Evolutionary conservation across 1,140 invertebrate genomes (phyloP).

Genomic region (Halictus rubicundus): DNA sequence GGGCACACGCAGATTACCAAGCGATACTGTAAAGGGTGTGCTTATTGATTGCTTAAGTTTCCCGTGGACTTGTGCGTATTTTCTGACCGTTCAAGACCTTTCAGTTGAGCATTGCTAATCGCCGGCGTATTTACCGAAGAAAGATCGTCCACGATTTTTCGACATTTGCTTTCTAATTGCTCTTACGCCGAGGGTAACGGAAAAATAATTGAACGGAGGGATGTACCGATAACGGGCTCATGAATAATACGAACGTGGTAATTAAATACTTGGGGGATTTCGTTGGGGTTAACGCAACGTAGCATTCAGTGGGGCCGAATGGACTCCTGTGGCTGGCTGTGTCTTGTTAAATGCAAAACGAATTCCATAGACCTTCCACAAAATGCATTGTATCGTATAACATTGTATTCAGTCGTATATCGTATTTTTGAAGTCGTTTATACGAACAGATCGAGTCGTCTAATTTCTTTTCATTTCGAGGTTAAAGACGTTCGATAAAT

Average conservation of each 20-base stretch:
- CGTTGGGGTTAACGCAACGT: background rate
- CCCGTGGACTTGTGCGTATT: constrained; percentile 9
- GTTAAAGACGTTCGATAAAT: too few species aligned
- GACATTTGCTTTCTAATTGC: constrained; percentile 4
- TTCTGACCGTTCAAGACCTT: constrained; percentile 24
- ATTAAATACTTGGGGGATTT: constrained; percentile 7
- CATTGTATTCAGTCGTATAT: too few species aligned
- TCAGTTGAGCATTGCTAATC: background rate
- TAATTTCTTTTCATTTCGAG: too few species aligned
- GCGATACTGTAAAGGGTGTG: constrained; percentile 49
- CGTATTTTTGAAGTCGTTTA: too few species aligned
- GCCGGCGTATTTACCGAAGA: background rate
- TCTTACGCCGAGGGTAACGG: background rate
- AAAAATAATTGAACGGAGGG: background rate
- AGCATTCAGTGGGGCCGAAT: background rate
- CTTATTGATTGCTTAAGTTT: constrained; percentile 52
- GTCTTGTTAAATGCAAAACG: background rate
- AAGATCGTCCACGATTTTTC: constrained; percentile 7
- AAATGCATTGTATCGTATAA: too few species aligned
- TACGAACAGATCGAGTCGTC: too few species aligned
- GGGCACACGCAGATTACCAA: constrained; percentile 48
- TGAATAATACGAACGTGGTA: constrained; percentile 10
- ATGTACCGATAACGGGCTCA: background rate
- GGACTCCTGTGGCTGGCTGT: background rate
- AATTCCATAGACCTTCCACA: too few species aligned